Base-by-base conservation (phyloP, 2,888 invertebrate genomes). In the Tachina grossa region DNA sequence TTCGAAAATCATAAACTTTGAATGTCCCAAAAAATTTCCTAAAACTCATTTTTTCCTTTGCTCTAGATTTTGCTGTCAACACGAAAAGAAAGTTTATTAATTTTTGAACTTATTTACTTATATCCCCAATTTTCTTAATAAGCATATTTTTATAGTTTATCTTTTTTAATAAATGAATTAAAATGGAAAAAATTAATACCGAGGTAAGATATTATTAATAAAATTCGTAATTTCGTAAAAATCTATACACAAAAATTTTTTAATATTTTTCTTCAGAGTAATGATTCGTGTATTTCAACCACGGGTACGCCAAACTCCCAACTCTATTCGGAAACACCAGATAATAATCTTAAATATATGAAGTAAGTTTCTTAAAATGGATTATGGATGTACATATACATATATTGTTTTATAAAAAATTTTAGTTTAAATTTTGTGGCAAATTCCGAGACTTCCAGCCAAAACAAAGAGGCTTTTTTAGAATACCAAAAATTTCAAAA, bases 371-470 rank as follows among this genome's bases (percentile, higher is more conserved):
- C 0, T 3, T 9, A 16, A 9, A 1, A 9, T n/a, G n/a, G n/a
- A n/a, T n/a, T n/a, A n/a, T n/a, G n/a, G n/a, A n/a, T n/a, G n/a
- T n/a, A n/a, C n/a, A n/a, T n/a, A n/a, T n/a, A n/a, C n/a, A n/a
- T n/a, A n/a, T n/a, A 41, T n/a, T 41, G 39, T 31, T 31, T 49
- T 31, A 31, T 31, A 16, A 39, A 55, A 16, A 45, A 9, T 81
- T 87, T 57, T 51, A 88, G 88, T 47, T 79, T 83, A 68, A 87
- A 88, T 83, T 88, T 87, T 75, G 78, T 83, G 8, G 86, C 84
- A 31, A 87, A 87, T 78, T 88, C 88, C 6, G 87, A 87, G 43
- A 83, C 87, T 9, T 88, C 88, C 5, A 87, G 85, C 63, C 85
- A 87, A 45, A 72, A 80, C 0, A 87, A 87, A 47, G 88, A 87